Percentiles rank a stretch among this genome's conserved stretches.
Conservation (phyloP, 2,113 vertebrate species). For the Charina bottae region DNA sequence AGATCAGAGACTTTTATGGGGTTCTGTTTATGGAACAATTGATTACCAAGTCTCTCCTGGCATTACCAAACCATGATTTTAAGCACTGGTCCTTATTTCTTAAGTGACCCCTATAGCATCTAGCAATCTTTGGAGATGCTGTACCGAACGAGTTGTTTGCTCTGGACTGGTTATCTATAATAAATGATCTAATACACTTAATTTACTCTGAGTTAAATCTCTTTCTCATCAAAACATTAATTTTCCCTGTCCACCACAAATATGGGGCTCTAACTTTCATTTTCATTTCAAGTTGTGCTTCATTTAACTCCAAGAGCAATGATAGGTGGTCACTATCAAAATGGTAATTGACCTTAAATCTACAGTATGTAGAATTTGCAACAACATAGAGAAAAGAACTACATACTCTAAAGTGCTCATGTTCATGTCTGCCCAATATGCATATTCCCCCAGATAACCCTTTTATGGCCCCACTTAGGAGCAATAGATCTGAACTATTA, state of each 20-base stretch:
- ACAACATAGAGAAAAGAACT: background rate
- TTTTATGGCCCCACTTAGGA: background rate
- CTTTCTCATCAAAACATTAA: background rate
- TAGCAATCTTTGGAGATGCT: background rate
- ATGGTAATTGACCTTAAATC: background rate
- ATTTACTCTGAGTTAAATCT: background rate
- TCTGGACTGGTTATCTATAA: background rate
- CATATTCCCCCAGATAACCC: background rate
- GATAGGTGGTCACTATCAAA: background rate
- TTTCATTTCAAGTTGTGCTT: background rate
- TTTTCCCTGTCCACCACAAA: background rate
- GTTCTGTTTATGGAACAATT: background rate
- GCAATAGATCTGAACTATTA: background rate
- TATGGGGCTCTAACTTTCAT: background rate
- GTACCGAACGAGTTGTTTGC: background rate
- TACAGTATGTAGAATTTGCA: background rate
- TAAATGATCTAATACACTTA: background rate
- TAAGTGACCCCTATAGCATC: background rate
- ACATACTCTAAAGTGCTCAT: background rate
- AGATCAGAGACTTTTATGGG: background rate
- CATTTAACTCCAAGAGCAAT: background rate
- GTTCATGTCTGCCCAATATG: background rate
- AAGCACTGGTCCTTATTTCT: background rate
- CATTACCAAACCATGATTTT: background rate
- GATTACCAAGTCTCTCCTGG: background rate